Base-by-base conservation (phyloP, 2,113 vertebrate genomes). In the Phrynosoma platyrhinos region DNA sequence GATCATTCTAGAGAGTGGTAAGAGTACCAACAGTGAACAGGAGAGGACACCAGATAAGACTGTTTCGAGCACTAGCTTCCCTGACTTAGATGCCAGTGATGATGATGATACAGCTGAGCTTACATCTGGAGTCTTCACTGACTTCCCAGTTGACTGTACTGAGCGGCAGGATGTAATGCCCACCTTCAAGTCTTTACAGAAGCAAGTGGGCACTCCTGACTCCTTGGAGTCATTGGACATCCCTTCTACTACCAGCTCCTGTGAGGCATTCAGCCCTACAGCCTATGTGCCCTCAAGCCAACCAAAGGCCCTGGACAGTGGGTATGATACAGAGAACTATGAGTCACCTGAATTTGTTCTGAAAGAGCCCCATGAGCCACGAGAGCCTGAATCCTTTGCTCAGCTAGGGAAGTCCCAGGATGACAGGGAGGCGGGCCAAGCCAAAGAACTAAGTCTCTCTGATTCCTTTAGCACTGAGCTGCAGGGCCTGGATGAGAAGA, bases 241-340 rank as follows among this genome's bases (percentile, higher is more conserved):
- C 90, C 98, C 97, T 0, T 98, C 98, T 69, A 96, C 97, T 0
- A 95, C 92, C 58, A 97, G 97, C 36, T 97, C 97, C 77, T 96
- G 96, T 62, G 98, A 98, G 77, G 96, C 95, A 13, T 98, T 98
- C 93, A 98, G 97, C 4, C 97, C 96, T 0, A 96, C 96, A 5
- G 90, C 94, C 16, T 97, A 96, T 4, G 76, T 92, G 1, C 94
- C 97, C 0, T 92, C 97, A 0, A 96, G 96, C 85, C 99, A 98
- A 66, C 97, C 98, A 40, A 98, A 97, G 47, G 98, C 98, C 16
- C 94, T 97, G 40, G 99, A 99, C 96, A 99, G 99, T 0, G 99
- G 99, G 84, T 99, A 99, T 0, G 98, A 99, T 95, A 99, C 99
- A 0, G 98, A 99, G 93, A 99, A 99, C 87, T 98, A 99, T 0